These are phyloP conservation scores for Andricus curvator DNA, from an alignment of 2,888 invertebrate species.

Conservation along the genomic window DNA sequence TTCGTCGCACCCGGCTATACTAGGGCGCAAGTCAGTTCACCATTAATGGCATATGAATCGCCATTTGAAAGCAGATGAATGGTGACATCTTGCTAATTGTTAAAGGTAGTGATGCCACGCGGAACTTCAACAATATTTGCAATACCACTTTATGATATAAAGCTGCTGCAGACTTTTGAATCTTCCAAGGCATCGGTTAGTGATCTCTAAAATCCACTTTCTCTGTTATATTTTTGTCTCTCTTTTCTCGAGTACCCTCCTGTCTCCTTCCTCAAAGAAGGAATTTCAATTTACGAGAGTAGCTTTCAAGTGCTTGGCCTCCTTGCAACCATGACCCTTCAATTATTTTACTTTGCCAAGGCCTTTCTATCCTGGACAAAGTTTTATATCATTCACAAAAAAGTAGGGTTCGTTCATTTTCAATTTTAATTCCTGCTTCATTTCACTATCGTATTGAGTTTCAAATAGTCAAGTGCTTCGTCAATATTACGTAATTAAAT, in stretches of 20 bases:
- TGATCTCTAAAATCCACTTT: neutral
- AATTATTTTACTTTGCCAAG: slow-evolving; percentile 3
- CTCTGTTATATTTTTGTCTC: neutral
- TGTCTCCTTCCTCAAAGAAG: neutral
- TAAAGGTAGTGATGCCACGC: no score
- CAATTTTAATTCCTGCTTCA: neutral
- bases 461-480: neutral
- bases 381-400: neutral
- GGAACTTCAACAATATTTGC: no score
- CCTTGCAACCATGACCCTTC: neutral
- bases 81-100: no score
- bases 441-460: neutral
- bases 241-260: neutral
- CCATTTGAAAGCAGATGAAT: no score
- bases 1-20: no score
- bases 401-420: neutral
- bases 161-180: no score
- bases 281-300: slow-evolving; percentile 53
- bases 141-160: no score
- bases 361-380: neutral
- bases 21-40: no score
- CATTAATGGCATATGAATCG: no score
- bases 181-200: neutral
- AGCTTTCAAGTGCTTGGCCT: slow-evolving; percentile 41
- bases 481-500: neutral